Conservation (phyloP, 2,888 invertebrate species). For the Pollenia amentaria region DNA sequence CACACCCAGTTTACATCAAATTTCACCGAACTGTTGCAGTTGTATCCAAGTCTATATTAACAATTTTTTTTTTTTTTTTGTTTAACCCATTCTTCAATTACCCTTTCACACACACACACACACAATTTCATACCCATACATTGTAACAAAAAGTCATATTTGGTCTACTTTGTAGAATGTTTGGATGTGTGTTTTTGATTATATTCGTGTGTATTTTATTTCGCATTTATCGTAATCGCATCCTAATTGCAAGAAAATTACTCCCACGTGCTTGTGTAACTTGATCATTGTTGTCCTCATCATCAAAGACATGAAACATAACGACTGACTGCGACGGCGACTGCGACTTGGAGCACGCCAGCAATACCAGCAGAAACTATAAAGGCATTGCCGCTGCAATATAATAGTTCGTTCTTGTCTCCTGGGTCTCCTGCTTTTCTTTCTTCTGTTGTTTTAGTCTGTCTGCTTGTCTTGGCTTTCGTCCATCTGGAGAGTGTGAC, state of each 20-base stretch:
- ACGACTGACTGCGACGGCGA: background rate
- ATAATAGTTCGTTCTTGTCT: background rate
- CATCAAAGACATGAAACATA: constrained; percentile 64
- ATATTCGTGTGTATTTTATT: constrained; percentile 60
- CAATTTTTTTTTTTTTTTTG: constrained; percentile 45
- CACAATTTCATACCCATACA: background rate
- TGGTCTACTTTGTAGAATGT: background rate
- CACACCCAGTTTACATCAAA: constrained; percentile 70
- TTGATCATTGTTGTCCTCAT: constrained; percentile 79
- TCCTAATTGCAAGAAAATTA: constrained; percentile 85
- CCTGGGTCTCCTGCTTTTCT: constrained; percentile 1
- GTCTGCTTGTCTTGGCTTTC: background rate
- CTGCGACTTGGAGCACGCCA: constrained; percentile 18
- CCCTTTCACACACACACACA: constrained; percentile 80
- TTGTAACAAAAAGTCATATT: background rate
- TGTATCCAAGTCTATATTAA: constrained; percentile 40
- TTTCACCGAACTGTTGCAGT: constrained; percentile 54
- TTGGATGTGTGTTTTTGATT: constrained; percentile 27
- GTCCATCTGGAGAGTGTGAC: constrained; percentile 39
- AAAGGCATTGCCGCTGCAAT: constrained; percentile 14
- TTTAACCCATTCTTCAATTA: constrained; percentile 82
- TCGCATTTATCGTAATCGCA: constrained; percentile 83
- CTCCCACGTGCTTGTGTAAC: constrained; percentile 84
- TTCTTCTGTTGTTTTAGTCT: background rate
- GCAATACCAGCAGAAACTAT: constrained; percentile 22